A percentile compares a stretch with the other conserved stretches of the same genome.
These are phyloP conservation scores for Jaculus jaculus DNA, from an alignment of 2,113 vertebrate species.

Conservation along the genomic window DNA sequence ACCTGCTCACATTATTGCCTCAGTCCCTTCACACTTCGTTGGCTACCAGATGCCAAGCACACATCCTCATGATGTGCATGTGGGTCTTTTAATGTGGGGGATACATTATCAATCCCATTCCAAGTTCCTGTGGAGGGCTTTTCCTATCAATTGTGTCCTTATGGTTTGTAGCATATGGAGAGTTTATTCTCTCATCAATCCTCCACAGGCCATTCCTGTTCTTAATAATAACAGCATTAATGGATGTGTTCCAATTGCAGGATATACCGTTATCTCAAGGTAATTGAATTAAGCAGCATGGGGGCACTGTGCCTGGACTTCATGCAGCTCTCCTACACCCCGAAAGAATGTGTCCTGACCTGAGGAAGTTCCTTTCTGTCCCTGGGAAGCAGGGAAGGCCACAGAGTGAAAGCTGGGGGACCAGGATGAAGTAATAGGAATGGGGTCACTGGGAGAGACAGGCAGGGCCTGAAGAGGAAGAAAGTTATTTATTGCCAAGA, in stretches of 20 bases:
- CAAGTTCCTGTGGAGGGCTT: constrained; percentile 44
- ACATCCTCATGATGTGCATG: constrained; percentile 53
- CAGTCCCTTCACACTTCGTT: constrained; percentile 82
- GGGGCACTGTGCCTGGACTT: neutral
- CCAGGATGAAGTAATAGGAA: neutral
- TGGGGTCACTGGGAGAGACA: neutral
- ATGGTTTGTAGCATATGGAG: constrained; percentile 59
- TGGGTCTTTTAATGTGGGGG: constrained; percentile 38
- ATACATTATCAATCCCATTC: constrained; percentile 55
- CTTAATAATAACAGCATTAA: constrained; percentile 71
- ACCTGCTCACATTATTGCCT: constrained; percentile 81
- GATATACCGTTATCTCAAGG: constrained; percentile 58
- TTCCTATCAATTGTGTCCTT: constrained; percentile 72
- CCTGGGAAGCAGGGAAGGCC: neutral
- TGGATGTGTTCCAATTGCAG: constrained; percentile 63
- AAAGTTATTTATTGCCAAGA: constrained; percentile 1
- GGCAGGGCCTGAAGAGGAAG: neutral
- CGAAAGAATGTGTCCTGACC: neutral
- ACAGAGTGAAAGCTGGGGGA: neutral
- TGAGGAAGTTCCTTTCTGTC: constrained; percentile 19
- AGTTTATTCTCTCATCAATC: constrained; percentile 67
- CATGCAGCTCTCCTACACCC: constrained; percentile 30
- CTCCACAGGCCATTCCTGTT: constrained; percentile 27
- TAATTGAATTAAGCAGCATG: constrained; percentile 69
- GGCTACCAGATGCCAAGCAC: constrained; percentile 77